phyloP scores from a whole-genome alignment of 2,113 vertebrate species.

The Ahaetulla prasina region DNA sequence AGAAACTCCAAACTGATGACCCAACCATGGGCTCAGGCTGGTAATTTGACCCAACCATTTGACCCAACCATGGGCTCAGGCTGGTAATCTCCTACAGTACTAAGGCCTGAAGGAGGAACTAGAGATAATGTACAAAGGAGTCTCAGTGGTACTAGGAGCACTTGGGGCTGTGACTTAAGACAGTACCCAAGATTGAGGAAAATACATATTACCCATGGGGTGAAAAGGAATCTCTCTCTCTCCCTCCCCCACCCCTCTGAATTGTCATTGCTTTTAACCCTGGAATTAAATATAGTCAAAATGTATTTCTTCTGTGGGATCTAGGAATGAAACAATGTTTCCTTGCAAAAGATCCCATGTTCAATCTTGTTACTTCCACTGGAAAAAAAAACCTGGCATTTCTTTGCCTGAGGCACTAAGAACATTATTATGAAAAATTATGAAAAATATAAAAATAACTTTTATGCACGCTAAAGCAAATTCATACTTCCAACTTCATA shows the following conservation, averaged over 20 bases:
- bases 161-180: background rate
- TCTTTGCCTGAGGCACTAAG: too few species aligned
- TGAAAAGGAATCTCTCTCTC: too few species aligned
- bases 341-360: background rate
- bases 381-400: background rate
- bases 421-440: background rate
- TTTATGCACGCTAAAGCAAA: background rate
- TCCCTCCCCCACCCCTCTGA: too few species aligned
- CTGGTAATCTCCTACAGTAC: background rate
- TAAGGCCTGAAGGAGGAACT: background rate
- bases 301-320: background rate
- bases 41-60: too few species aligned
- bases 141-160: background rate
- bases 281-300: background rate
- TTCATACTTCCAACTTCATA: background rate
- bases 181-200: background rate
- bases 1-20: too few species aligned
- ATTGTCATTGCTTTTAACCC: constrained; percentile 1
- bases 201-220: too few species aligned
- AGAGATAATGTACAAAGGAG: background rate
- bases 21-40: too few species aligned
- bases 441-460: background rate
- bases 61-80: too few species aligned
- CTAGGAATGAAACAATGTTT: background rate
- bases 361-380: background rate